Base-by-base conservation (phyloP, 2,797 vertebrate species). In the Aulostomus chinensis region DNA sequence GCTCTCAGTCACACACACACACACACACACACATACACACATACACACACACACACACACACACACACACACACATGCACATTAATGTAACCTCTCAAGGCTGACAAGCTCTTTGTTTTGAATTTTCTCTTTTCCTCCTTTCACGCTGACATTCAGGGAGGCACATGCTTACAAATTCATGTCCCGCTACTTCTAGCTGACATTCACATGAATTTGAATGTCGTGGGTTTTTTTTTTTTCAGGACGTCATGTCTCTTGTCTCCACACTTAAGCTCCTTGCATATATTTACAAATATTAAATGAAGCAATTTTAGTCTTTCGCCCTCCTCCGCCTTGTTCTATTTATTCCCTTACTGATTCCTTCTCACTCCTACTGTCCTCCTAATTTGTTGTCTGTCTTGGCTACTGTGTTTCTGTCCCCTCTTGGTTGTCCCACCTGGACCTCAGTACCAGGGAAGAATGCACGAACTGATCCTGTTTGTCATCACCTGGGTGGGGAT, bases 401-500 rank as follows among this genome's bases (percentile, higher is more conserved):
- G 43, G 34, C 4, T 32, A 25, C 30, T 32, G 24, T 36, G 16
- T 45, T 22, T 25, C 22, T 28, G 30, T 21, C 35, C 22, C 26
- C n/a, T 14, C 25, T 3, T 17, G 13, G 29, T 13, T 41, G 7
- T 42, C 42, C 15, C 6, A 14, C 51, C 63, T 2, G 59, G 41
- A 73, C 39, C 54, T 65, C 86, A 95, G 94, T 94, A 92, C 75
- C 92, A 92, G 52, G 94, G 93, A 3, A 89, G 90, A 26, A 93
- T 96, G 91, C 93, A 95, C 0, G 93, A 94, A 77, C 85, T 96
- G 66, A 90, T 98, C 84, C 92, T 98, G 39, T 94, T 95, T 1
- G 94, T 97, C 50, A 96, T 97, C 92, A 95, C 95, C 21, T 95
- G 96, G 95, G 95, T 96, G 58, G 96, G 96, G 34, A 97, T 97